Evolutionary conservation across 1,140 invertebrate genomes (phyloP), one percentile per base, ranked within the genome.

Genomic region (Drosophila obscura): DNA sequence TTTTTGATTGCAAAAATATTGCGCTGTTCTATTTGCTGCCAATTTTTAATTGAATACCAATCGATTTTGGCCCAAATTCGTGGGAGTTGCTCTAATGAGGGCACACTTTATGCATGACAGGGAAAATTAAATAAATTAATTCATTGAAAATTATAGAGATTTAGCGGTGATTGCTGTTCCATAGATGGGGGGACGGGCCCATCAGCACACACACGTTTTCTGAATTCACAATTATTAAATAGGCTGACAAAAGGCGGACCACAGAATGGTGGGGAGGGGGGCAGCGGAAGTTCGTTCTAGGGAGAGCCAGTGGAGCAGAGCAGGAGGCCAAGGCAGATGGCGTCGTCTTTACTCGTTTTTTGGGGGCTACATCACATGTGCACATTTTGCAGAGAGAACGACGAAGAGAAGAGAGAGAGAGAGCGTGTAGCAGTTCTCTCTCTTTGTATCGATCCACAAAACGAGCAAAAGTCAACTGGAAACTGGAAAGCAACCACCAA

Each of bases 171-270:
- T 85, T 81, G 74, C 46, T 43, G 49, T 43, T 41, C 8, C 3
- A 31, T 24, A 46, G 63, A 68, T 28, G 45, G 49, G 9, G 35
- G 24, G 41, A 46, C 24, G 8, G 19, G 26, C 16, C 31, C 58
- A 22, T 60, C 39, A n/a, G 9, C 9, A 53, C 63, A 57, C 26
- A 67, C 74, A 87, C 82, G 82, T 85, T 85, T 65, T 81, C 62
- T 87, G 82, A 85, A 85, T 85, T 77, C 73, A 81, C 73, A 87
- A 82, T 85, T 87, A 82, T 87, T 82, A 81, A 87, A 85, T 82
- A 83, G 80, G 80, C 80, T 84, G 78, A 49, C 65, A 85, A 87
- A 78, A 64, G 82, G 50, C 35, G 35, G 35, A 39, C 35, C 35
- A 58, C 67, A 62, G 60, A 59, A 64, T 50, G n/a, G 0, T 1